Percentiles rank a stretch among this genome's conserved stretches.
Evolutionary conservation across 2,797 vertebrate species (phyloP).

Genomic region (Podarcis lilfordi): DNA sequence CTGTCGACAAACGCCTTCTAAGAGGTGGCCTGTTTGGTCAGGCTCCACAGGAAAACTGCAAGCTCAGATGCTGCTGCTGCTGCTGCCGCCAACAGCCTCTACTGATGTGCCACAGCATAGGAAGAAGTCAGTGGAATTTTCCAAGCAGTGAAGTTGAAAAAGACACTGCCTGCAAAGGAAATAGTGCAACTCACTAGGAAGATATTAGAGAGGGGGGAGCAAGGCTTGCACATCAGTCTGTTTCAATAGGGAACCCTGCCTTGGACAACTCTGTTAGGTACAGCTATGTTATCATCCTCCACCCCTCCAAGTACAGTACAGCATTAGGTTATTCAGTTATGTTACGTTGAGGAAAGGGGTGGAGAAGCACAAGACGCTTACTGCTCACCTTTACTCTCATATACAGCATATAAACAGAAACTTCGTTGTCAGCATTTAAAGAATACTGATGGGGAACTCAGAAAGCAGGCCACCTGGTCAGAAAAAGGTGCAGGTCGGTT

Average conservation of each 20-base stretch:
- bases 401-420: not conserved
- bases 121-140: not conserved
- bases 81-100: not conserved
- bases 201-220: constrained; percentile 40
- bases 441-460: constrained; percentile 54
- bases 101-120: not conserved
- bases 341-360: accelerated
- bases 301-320: accelerated
- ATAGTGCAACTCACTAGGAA: not conserved
- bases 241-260: not conserved
- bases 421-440: not conserved
- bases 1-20: not conserved
- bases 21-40: accelerated
- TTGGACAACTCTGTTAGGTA: not conserved
- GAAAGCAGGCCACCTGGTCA: constrained; percentile 58
- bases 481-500: constrained; percentile 49
- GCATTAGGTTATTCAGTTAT: constrained; percentile 7
- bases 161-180: not conserved
- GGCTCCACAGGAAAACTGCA: constrained; percentile 1
- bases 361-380: not conserved
- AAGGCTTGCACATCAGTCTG: constrained; percentile 7
- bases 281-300: not conserved
- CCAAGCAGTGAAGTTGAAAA: not conserved
- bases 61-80: constrained; percentile 7
- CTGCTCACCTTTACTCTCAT: not conserved